phyloP scores from a whole-genome alignment of 2,113 vertebrate species.

The Poeciliopsis occidentalis region DNA sequence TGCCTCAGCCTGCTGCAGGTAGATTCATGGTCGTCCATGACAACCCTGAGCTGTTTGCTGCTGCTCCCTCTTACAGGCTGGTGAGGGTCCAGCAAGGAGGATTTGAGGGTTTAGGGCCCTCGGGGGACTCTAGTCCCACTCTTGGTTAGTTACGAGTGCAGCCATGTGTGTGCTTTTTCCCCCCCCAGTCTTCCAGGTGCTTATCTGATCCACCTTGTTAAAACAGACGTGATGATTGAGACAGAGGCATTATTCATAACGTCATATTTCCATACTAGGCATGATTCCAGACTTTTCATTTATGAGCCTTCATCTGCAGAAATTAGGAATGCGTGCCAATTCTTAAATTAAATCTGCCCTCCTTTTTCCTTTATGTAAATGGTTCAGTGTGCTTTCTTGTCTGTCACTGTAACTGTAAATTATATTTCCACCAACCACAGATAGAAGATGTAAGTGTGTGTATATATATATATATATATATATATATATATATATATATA shows the following conservation, averaged over 20 bases:
- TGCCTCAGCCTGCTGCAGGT: conserved; percentile 33
- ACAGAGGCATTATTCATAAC: conserved; percentile 98
- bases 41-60: conserved; percentile 60
- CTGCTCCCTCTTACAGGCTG: conserved; percentile 44
- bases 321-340: conserved; percentile 91
- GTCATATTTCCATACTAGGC: conserved; percentile 95
- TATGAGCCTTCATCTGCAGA: conserved; percentile 92
- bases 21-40: conserved; percentile 66
- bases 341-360: conserved; percentile 98
- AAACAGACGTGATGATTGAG: conserved; percentile 91
- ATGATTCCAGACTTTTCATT: conserved; percentile 94
- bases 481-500: no score
- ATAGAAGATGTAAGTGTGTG: conserved; percentile 11
- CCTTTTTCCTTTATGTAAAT: conserved; percentile 90
- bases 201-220: conserved; percentile 91
- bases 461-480: no score
- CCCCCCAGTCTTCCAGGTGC: conserved; percentile 72
- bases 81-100: conserved; percentile 40
- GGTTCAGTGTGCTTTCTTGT: conserved; percentile 80
- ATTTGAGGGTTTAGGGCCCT: conserved; percentile 42
- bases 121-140: conserved; percentile 52
- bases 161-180: conserved; percentile 37
- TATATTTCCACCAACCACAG: conserved; percentile 37
- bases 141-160: conserved; percentile 66
- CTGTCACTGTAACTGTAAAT: conserved; percentile 71